A percentile compares a stretch with the other conserved stretches of the same genome.
phyloP scores from a whole-genome alignment of 1,140 invertebrate species.

The Trypoxylus dichotomus region DNA sequence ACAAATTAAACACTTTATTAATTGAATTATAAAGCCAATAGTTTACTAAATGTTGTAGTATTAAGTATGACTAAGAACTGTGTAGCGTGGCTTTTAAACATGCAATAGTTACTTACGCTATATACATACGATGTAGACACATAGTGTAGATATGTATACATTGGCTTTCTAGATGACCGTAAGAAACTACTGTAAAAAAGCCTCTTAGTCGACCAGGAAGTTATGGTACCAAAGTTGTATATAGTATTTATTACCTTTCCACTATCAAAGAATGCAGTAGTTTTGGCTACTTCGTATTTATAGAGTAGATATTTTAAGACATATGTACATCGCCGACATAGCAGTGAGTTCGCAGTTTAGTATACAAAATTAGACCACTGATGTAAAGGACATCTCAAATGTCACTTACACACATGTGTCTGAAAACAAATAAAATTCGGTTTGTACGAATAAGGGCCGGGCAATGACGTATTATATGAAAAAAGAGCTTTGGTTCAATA shows the following conservation, averaged over 20 bases:
- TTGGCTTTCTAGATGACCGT: background rate
- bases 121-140: no score
- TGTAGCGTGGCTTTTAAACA: no score
- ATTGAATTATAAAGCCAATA: no score
- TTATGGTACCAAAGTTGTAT: background rate
- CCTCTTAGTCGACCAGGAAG: background rate
- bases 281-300: background rate
- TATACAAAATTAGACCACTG: constrained; percentile 18
- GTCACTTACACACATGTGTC: background rate
- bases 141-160: no score
- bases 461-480: background rate
- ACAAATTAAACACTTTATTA: no score
- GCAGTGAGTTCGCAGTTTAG: constrained; percentile 5
- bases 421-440: background rate
- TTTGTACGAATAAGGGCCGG: background rate
- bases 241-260: background rate
- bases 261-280: constrained; percentile 10
- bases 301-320: constrained; percentile 4
- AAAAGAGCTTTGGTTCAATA: background rate
- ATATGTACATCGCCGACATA: background rate
- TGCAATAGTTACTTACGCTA: no score
- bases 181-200: background rate
- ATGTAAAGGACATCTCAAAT: constrained; percentile 22
- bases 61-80: no score
- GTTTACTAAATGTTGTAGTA: no score